phyloP scores from a whole-genome alignment of 2,888 invertebrate species.

The Nowickia ferox region DNA sequence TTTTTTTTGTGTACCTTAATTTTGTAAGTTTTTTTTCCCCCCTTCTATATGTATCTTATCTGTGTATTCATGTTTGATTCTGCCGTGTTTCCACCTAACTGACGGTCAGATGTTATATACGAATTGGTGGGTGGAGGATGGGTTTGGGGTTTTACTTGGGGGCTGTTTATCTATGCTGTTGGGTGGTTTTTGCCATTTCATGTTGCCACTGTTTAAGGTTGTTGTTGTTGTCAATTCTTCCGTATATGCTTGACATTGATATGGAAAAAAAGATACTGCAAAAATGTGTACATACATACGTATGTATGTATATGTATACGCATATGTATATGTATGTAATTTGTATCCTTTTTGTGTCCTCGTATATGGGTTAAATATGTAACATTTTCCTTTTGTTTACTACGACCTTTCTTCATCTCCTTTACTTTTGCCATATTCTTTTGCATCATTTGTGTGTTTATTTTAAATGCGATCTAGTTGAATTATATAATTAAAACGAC shows the following conservation, averaged over 20 bases:
- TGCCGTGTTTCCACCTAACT: constrained; percentile 59
- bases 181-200: constrained; percentile 26
- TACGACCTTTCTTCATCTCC: constrained; percentile 1
- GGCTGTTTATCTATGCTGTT: constrained; percentile 41
- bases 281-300: constrained; percentile 23
- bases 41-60: constrained; percentile 54
- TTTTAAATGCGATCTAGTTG: constrained; percentile 43
- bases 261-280: constrained; percentile 19
- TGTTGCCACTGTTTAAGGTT: constrained; percentile 56
- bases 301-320: no score
- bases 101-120: constrained; percentile 19
- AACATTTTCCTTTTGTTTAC: constrained; percentile 49
- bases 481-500: constrained; percentile 55
- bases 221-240: constrained; percentile 59
- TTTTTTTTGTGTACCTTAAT: constrained; percentile 75
- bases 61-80: constrained; percentile 42
- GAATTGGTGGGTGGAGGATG: constrained; percentile 18
- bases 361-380: constrained; percentile 55
- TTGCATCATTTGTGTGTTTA: not conserved
- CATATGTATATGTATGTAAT: constrained; percentile 11
- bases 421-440: not conserved
- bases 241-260: constrained; percentile 69
- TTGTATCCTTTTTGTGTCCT: constrained; percentile 51
- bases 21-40: constrained; percentile 69
- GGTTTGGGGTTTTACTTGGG: not conserved